Evolutionary conservation across 1,140 invertebrate species (phyloP), one percentile per base, ranked within the genome.

Genomic region (Drusus annulatus): DNA sequence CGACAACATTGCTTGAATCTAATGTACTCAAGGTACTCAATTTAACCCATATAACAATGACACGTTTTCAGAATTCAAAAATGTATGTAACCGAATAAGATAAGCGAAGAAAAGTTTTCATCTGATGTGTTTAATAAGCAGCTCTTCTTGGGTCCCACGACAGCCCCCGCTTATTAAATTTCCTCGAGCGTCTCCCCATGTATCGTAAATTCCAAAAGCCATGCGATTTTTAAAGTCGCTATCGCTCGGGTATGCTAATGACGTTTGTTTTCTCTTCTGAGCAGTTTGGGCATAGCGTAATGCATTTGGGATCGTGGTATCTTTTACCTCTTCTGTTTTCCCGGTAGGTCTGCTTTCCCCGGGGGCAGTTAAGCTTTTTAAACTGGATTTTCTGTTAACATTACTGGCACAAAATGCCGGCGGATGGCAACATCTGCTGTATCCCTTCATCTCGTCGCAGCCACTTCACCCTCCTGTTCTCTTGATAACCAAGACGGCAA

Each of bases 161-260:
- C 60, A 79, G 36, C 71, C 25, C 56, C n/a, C 28, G 56, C 54
- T 76, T 76, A 65, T 76, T 68, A 79, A 36, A 58, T 76, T 81
- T 75, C 63, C 65, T 25, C 28, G 50, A 23, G 36, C 79, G 28
- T 19, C 65, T 60, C 50, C 56, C 76, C 58, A 10, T 60, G 15
- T 25, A 60, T 23, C 56, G 78, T 79, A 51, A 79, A 79, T 54
- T 71, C 54, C 65, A 19, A 69, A 50, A 73, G 28, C 54, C 28
- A 36, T 50, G 56, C 69, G 69, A 79, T 79, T 79, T 74, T 79
- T 79, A 79, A 71, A 79, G 69, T 58, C 23, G 45, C 56, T 54
- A 51, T 52, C 69, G 54, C 78, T 79, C 78, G 78, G 77, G 77
- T 79, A 81, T 81, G 80, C 80, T 81, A 81, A 81, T 79, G 77